Evolutionary conservation across 2,113 vertebrate species (phyloP).

Genomic region (Phrynocephalus versicolor): DNA sequence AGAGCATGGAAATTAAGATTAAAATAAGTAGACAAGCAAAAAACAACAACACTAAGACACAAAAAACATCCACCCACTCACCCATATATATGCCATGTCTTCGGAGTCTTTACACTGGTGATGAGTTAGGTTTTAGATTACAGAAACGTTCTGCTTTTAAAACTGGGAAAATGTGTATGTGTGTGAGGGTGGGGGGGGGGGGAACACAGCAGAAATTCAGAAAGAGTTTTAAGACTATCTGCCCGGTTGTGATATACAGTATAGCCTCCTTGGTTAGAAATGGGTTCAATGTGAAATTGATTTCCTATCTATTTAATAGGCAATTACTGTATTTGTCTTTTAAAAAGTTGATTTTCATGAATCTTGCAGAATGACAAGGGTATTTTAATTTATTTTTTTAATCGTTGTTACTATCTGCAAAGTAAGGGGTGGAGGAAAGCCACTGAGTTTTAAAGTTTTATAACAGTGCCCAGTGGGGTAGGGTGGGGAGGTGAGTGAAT

Average conservation of each 20-base stretch:
- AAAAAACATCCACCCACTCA: not conserved
- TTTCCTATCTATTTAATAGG: no score
- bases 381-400: not conserved
- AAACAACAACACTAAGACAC: not conserved
- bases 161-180: no score
- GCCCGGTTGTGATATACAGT: no score
- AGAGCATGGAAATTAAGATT: not conserved
- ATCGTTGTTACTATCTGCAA: no score
- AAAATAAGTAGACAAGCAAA: not conserved
- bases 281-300: not conserved
- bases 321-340: no score
- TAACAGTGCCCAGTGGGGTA: no score
- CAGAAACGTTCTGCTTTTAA: not conserved
- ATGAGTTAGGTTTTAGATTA: not conserved
- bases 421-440: not conserved
- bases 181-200: no score
- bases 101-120: not conserved
- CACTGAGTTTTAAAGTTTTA: not conserved
- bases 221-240: not conserved
- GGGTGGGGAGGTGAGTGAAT: not conserved
- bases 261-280: no score
- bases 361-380: not conserved
- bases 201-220: not conserved
- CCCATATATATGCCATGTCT: not conserved
- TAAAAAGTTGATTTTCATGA: not conserved